Evolutionary conservation across 23 tunicate genomes (phyloP), one percentile per base, ranked within the genome.

Genomic region (Ascidia mentula): DNA sequence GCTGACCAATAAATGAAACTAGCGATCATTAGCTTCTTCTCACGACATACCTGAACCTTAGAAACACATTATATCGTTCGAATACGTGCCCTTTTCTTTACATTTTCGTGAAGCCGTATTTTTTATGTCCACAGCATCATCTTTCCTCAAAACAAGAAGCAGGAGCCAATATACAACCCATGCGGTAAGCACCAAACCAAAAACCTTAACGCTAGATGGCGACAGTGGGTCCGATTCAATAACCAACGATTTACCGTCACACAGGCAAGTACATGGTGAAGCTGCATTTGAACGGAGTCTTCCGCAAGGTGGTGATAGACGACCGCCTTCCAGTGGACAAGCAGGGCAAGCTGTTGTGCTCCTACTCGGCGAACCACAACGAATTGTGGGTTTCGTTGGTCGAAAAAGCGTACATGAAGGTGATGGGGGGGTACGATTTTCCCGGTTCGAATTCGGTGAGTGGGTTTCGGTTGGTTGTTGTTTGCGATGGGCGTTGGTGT

Each of bases 391-490:
- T 92, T 38, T 83, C 92, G 7, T 69, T 94, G 77, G 84, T 94
- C 42, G 98, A 94, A 36, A 94, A 94, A 38, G 98, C 98, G 2
- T 94, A 94, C 79, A 84, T 94, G 98, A 95, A 95, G 53, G 99
- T 95, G 45, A 95, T 95, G 99, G 99, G 99, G 0, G 99, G 99
- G 24, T 95, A 95, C 70, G 99, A 95, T 60, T 95, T 95, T 79
- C 99, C 99, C 0, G 99, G 99, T 22, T 89, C 96, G 9, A 95
- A 87, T 75, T 89, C 96, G 9, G 96, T 91, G 36, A 91, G 96
- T 82, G 20, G 37, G 15, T 42, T 15, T 15, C 53, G 15, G 15
- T 9, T 12, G n/a, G n/a, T n/a, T n/a, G n/a, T n/a, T n/a, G n/a
- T n/a, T n/a, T n/a, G n/a, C n/a, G n/a, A n/a, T n/a, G n/a, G n/a